Percentiles rank a stretch among this genome's conserved stretches.
Conservation (phyloP, 2,113 vertebrate species). For the Emberiza fucata region DNA sequence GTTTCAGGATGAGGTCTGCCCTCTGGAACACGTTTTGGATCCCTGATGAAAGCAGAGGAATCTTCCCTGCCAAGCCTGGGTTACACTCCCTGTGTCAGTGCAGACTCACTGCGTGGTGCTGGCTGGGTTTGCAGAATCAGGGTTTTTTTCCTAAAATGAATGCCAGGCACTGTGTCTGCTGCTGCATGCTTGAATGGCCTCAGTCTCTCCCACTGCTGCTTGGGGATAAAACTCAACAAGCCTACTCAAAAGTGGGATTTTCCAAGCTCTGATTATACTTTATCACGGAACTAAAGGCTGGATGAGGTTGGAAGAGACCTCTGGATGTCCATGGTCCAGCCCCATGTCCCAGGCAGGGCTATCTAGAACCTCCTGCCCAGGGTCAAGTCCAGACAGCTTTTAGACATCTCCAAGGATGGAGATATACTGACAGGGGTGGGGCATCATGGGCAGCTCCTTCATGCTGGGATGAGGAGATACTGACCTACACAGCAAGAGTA, state of each 20-base stretch:
- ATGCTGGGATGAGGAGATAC: background rate
- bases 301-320: background rate
- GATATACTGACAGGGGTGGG: background rate
- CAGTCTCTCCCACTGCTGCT: background rate
- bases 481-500: background rate
- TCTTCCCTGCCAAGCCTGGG: background rate
- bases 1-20: background rate
- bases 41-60: background rate
- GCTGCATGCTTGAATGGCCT: background rate
- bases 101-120: background rate
- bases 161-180: background rate
- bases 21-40: background rate
- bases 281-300: background rate
- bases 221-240: background rate
- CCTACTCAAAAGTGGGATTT: background rate
- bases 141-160: background rate
- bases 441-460: background rate
- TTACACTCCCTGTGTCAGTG: background rate
- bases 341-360: background rate
- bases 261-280: background rate
- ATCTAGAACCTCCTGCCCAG: background rate
- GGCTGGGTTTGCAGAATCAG: background rate
- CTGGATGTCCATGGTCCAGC: background rate
- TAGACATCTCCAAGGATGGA: background rate
- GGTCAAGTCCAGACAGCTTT: background rate